Conservation (phyloP, 2,113 vertebrate species). For the Perccottus glenii region DNA sequence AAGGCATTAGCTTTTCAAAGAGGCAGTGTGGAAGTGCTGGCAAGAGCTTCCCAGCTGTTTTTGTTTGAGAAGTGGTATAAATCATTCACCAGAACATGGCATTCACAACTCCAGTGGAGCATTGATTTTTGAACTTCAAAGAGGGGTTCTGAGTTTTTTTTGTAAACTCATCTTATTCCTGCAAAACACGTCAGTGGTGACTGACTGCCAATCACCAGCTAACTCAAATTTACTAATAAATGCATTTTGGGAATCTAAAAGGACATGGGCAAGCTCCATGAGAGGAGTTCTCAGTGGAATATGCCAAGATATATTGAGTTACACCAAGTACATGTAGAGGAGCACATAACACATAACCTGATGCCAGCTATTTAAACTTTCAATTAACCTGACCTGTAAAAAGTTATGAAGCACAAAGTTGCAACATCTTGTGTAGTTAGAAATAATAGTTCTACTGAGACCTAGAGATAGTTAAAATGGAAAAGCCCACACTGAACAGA, state of each 20-base stretch:
- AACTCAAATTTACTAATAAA: background rate
- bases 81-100: slow-evolving; percentile 75
- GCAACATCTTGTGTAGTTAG: too few relatives aligned
- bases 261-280: too few relatives aligned
- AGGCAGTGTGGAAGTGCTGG: slow-evolving; percentile 64
- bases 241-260: background rate
- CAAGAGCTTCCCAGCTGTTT: slow-evolving; percentile 71
- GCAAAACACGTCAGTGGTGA: slow-evolving; percentile 43
- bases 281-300: too few relatives aligned
- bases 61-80: slow-evolving; percentile 75
- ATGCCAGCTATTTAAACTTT: too few relatives aligned
- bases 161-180: slow-evolving; percentile 47
- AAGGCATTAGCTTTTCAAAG: slow-evolving; percentile 71
- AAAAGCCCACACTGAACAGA: too few relatives aligned
- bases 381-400: too few relatives aligned
- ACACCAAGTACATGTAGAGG: too few relatives aligned
- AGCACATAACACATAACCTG: too few relatives aligned
- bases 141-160: slow-evolving; percentile 35
- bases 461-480: too few relatives aligned
- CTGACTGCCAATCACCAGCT: slow-evolving; percentile 23
- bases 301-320: too few relatives aligned
- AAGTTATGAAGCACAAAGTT: too few relatives aligned
- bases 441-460: too few relatives aligned
- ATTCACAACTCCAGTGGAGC: slow-evolving; percentile 64
- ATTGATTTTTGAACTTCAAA: slow-evolving; percentile 74